Base-by-base conservation (phyloP, 2,113 vertebrate species). In the Lanius ludovicianus region DNA sequence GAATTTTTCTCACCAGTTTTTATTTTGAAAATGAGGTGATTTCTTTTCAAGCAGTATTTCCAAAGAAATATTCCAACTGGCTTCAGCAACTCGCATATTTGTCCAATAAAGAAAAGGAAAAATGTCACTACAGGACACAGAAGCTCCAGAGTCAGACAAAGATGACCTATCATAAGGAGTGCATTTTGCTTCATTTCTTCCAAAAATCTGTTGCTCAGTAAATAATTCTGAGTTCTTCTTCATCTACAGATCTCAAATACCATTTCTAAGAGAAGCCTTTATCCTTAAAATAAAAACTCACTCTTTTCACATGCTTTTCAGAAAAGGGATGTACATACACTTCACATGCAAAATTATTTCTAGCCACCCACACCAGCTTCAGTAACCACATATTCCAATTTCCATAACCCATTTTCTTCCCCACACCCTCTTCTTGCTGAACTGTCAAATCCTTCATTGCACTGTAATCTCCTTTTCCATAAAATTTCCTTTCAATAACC, bases 301-400 rank as follows among this genome's bases (percentile, higher is more conserved):
- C 44, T 93, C 86, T 31, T 90, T 95, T 87, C 63, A 76, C 74
- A 82, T 85, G 74, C 52, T 87, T 89, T 95, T 87, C 77, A 91
- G 81, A 93, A 92, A 89, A 93, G 33, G 77, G 69, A 76, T 69
- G 77, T 82, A 93, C 89, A 91, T 87, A 82, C 53, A 56, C 91
- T 96, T 93, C 94, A 94, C 95, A 95, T 95, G 95, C 93, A 96
- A 95, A 97, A 96, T 94, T 82, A 94, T 91, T 97, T 97, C 93
- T 89, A 96, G 69, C 91, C 94, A 94, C 95, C 96, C 93, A 96
- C 93, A 87, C 87, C 79, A 95, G 83, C 87, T 94, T 84, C 91
- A 85, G 84, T 87, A 97, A 95, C 95, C 91, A 95, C 89, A 95
- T 94, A 95, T 76, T 95, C 62, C 84, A 41, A 96, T 97, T 96